Percentiles rank a stretch among this genome's conserved stretches.
Conservation (phyloP, 2,113 vertebrate genomes). For the Xyrauchen texanus region DNA sequence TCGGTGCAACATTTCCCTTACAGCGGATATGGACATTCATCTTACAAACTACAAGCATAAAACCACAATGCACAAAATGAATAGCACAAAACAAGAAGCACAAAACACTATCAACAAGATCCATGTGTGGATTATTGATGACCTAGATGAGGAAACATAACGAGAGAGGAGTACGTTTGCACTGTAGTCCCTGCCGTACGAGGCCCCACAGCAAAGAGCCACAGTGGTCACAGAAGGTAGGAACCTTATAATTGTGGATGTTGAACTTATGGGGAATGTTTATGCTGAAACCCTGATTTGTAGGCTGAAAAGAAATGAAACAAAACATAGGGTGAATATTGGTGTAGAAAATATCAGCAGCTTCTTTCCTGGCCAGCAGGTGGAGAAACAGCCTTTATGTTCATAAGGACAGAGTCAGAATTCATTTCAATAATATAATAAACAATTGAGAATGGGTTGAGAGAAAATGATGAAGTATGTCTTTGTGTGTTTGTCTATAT, state of each 20-base stretch:
- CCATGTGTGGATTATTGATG: neutral
- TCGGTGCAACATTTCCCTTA: conserved; percentile 89
- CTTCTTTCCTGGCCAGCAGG: neutral
- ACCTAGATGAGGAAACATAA: neutral
- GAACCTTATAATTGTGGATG: conserved; percentile 93
- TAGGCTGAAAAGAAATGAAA: conserved; percentile 68
- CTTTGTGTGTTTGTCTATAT: neutral
- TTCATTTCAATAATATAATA: neutral
- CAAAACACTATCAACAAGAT: neutral
- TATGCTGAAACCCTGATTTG: conserved; percentile 91
- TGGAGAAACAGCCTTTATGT: neutral
- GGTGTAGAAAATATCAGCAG: neutral
- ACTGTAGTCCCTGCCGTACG: conserved; percentile 91
- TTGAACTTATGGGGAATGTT: conserved; percentile 95
- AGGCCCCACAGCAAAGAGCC: conserved; percentile 96
- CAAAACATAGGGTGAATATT: neutral
- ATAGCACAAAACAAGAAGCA: neutral
- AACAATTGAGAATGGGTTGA: neutral
- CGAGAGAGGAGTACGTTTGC: conserved; percentile 84
- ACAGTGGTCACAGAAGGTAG: conserved; percentile 95
- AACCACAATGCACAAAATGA: neutral
- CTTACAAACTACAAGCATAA: conserved; percentile 85
- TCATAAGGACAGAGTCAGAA: neutral
- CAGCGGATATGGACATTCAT: conserved; percentile 97
- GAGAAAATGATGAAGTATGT: neutral